A percentile compares a stretch with the other conserved stretches of the same genome.
Conservation (phyloP, 1,140 invertebrate genomes). For the Trissolcus basalis region DNA sequence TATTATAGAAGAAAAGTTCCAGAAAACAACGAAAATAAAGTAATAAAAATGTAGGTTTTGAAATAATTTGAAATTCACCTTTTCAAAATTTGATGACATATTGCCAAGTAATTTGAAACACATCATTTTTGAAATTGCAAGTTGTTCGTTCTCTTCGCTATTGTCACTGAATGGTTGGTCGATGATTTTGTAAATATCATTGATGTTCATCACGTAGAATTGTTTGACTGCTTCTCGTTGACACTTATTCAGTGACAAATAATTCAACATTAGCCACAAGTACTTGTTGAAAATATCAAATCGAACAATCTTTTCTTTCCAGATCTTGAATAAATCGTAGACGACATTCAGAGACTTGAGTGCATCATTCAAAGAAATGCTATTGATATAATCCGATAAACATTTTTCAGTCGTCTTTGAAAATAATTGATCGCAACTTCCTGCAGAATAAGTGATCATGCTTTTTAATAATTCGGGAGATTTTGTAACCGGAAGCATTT, state of each 20-base stretch:
- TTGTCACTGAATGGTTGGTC: too few species aligned
- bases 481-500: slow-evolving; percentile 63
- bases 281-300: slow-evolving; percentile 64
- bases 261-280: slow-evolving; percentile 62
- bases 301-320: slow-evolving; percentile 24
- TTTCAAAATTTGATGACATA: slow-evolving; percentile 60
- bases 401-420: slow-evolving; percentile 56
- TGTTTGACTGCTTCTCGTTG: slow-evolving; percentile 23
- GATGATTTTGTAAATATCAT: slow-evolving; percentile 53
- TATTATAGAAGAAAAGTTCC: too few species aligned
- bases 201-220: slow-evolving; percentile 66
- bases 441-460: slow-evolving; percentile 62
- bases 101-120: slow-evolving; percentile 67
- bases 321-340: slow-evolving; percentile 61
- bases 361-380: slow-evolving; percentile 45
- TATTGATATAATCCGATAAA: slow-evolving; percentile 61
- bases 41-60: too few species aligned
- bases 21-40: too few species aligned
- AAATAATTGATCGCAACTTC: slow-evolving; percentile 58
- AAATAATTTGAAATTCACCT: slow-evolving; percentile 14
- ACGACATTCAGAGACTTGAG: slow-evolving; percentile 58
- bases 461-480: slow-evolving; percentile 63
- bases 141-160: slow-evolving; percentile 47
- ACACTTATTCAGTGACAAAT: slow-evolving; percentile 25
- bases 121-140: slow-evolving; percentile 67